Conservation (phyloP, 2,113 vertebrate species). For the Anser cygnoides region DNA sequence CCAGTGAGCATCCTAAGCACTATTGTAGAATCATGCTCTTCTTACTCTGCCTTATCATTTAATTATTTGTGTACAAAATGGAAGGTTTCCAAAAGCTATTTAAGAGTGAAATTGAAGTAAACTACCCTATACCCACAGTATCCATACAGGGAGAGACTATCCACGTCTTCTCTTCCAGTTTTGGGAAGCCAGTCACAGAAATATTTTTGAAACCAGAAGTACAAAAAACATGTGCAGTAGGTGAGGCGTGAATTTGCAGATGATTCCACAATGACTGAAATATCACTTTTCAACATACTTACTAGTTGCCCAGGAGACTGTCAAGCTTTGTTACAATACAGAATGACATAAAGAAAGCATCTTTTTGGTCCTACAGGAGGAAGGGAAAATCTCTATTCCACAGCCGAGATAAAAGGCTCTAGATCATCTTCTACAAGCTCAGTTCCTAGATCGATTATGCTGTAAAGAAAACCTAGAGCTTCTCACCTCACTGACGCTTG, state of each 20-base stretch:
- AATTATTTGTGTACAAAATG: neutral
- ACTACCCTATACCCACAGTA: accelerated
- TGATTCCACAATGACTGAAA: neutral
- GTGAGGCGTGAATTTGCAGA: neutral
- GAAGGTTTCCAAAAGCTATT: neutral
- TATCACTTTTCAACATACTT: neutral
- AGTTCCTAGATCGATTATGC: neutral
- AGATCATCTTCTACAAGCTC: neutral
- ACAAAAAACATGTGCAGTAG: neutral
- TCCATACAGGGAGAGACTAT: neutral
- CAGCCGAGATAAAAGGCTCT: neutral
- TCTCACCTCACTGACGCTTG: slow-evolving; percentile 86
- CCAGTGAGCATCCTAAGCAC: neutral
- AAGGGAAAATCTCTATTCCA: neutral
- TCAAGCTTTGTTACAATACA: neutral
- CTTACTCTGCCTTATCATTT: neutral
- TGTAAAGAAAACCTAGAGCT: neutral
- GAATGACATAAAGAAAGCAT: neutral
- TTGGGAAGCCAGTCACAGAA: neutral
- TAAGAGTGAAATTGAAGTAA: neutral
- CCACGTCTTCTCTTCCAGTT: neutral
- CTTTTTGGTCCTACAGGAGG: neutral
- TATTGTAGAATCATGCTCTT: neutral
- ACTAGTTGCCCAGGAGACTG: neutral
- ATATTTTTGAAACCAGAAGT: neutral